Evolutionary conservation across 2,797 vertebrate genomes (phyloP), one percentile per base, ranked within the genome.

Genomic region (Rhynchonycteris naso): DNA sequence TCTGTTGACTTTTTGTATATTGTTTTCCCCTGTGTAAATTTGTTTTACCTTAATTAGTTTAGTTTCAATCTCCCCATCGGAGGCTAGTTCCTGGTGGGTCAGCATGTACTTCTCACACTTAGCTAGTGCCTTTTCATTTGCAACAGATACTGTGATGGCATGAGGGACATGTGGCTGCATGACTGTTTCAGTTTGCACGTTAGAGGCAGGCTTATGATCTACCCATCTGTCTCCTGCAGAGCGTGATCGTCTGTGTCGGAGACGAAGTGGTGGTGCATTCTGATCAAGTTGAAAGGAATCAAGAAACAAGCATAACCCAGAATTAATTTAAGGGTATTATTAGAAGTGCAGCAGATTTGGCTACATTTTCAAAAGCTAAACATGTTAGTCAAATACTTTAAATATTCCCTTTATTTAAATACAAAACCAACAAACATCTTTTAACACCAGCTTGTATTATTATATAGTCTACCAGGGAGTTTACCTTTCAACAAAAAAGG

Each of bases 191-290:
- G 99, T 98, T 81, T 99, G 99, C 97, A 99, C 91, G 18, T 98
- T 99, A 76, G 98, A 98, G 38, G 98, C 69, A 3, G 99, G 99
- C 59, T 99, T 99, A 94, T 99, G 99, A 98, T 99, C 99, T 90
- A 99, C 99, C 99, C 99, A 99, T 97, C 99, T 98, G 98, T 99
- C 99, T 28, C 99, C 99, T 1, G 99, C 99, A 0, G 99, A 99
- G 97, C 98, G 98, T 0, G 99, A 99, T 24, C 99, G 99, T 43
- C 99, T 98, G 98, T 99, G 99, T 30, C 98, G 94, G 16, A 97
- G 98, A 5, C 98, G 99, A 56, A 99, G 98, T 0, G 98, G 99
- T 2, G 98, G 97, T 0, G 88, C 89, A 0, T 98, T 99, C 99
- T 99, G 98, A 97, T 95, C 98, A 97, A 95, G 97, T 98, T 97